Evolutionary conservation across 2,113 vertebrate species (phyloP), one percentile per base, ranked within the genome.

Genomic region (Nothobranchius furzeri): DNA sequence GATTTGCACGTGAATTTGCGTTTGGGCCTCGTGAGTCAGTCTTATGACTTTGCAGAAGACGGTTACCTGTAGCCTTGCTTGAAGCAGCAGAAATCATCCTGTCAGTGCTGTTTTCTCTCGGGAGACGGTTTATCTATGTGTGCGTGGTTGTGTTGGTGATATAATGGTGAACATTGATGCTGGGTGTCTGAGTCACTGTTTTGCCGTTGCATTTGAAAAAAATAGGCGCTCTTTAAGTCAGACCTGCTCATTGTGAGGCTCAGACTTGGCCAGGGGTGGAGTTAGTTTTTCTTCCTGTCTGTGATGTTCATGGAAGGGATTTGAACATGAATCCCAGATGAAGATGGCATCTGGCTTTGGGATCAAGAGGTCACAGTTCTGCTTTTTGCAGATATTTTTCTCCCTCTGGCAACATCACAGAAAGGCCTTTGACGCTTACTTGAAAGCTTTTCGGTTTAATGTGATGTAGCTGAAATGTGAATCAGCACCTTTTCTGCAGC

Each of bases 1-100:
- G n/a, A 24, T 12, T 52, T 54, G 35, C 8, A 13, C 68, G 46
- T 52, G 42, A 7, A 5, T 3, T n/a, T 74, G 61, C 61, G 73
- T 79, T 83, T 80, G 55, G 67, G 73, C 78, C 54, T 58, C 79
- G 68, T 75, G 74, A 78, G 54, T 79, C 61, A 66, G 65, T 85
- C 72, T 76, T 61, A 55, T 77, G 68, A 73, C 71, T 82, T 64
- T 72, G 60, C 42, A 74, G 79, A 68, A 75, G 76, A 80, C 66
- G 68, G 60, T 75, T 65, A 85, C 82, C 80, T 81, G 68, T 67
- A 78, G 82, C 78, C 72, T 53, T 24, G 76, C 80, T 86, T 24
- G 0, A 64, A 84, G 81, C 73, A 3, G 54, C 20, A 64, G 30
- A 58, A 58, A 76, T 74, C 58, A 70, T 45, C 1, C 12, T 76